Percentiles rank a stretch among this genome's conserved stretches.
Conservation (phyloP, 2,113 vertebrate species). For the Ondatra zibethicus region DNA sequence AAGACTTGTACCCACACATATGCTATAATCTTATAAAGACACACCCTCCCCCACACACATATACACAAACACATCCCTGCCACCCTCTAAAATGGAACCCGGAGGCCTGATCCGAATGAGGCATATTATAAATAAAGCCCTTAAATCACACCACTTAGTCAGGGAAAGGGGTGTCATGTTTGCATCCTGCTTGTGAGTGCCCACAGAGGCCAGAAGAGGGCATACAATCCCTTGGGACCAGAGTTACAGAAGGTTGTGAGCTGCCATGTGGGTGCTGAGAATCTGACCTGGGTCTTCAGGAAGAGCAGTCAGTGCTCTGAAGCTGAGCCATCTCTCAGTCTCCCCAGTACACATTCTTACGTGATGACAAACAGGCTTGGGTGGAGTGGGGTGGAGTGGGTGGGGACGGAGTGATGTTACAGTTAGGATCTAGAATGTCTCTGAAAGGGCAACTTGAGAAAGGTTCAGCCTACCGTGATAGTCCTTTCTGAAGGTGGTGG, state of each 20-base stretch:
- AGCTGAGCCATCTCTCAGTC: background rate
- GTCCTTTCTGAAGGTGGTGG: background rate
- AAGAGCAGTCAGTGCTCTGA: background rate
- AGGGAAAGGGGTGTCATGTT: background rate
- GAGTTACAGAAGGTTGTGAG: background rate
- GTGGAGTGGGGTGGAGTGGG: slow-evolving; percentile 8
- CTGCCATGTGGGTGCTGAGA: background rate
- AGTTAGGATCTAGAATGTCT: background rate
- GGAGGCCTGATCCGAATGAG: background rate
- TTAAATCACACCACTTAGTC: background rate
- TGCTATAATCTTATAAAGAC: background rate
- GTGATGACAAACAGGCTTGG: background rate
- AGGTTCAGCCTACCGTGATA: background rate
- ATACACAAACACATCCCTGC: background rate
- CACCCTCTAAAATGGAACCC: background rate
- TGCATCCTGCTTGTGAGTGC: background rate
- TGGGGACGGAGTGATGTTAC: background rate
- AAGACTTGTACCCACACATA: background rate
- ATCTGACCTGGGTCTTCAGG: background rate
- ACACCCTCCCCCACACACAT: too few relatives aligned
- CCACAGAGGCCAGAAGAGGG: background rate
- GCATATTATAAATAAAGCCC: background rate
- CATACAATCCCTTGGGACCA: background rate
- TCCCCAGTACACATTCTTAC: background rate
- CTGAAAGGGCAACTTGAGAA: background rate